A percentile compares a stretch with the other conserved stretches of the same genome.
Evolutionary conservation across 1,140 invertebrate species (phyloP).

Genomic region (Euwallacea fornicatus): DNA sequence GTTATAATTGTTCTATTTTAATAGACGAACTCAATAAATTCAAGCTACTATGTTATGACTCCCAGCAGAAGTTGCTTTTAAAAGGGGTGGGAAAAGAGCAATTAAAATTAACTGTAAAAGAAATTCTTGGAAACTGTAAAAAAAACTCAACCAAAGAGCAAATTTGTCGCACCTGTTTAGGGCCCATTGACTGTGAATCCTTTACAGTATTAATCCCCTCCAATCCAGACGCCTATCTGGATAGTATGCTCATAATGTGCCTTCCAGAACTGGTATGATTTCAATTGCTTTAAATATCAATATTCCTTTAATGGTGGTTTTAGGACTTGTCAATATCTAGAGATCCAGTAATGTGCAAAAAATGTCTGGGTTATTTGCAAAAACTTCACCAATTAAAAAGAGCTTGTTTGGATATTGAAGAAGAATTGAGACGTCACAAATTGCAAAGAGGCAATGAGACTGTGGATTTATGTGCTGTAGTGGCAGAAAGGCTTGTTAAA

Average conservation of each 20-base stretch:
- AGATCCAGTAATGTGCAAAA: slow-evolving; percentile 17
- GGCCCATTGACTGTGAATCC: not conserved
- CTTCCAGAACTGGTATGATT: slow-evolving; percentile 12
- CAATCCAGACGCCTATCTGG: slow-evolving; percentile 8
- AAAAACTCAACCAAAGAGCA: not conserved
- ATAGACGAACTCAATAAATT: slow-evolving; percentile 7
- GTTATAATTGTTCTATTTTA: slow-evolving; percentile 1
- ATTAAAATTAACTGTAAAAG: slow-evolving; percentile 2
- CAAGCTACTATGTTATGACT: slow-evolving; percentile 2
- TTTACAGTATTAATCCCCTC: not conserved
- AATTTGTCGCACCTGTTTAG: not conserved
- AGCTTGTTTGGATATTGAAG: slow-evolving; percentile 8
- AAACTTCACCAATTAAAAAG: slow-evolving; percentile 15
- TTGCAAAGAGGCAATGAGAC: not conserved
- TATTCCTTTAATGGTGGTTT: not conserved
- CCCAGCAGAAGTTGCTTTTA: slow-evolving; percentile 2
- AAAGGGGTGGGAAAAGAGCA: not conserved
- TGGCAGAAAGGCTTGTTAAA: not conserved
- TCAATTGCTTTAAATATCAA: not conserved
- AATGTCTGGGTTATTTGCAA: slow-evolving; percentile 8
- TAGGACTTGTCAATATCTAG: slow-evolving; percentile 14
- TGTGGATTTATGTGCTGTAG: slow-evolving; percentile 5
- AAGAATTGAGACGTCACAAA: slow-evolving; percentile 8
- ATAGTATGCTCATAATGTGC: slow-evolving; percentile 15
- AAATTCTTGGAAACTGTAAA: not conserved